Percentiles rank a stretch among this genome's conserved stretches.
Evolutionary conservation across 2,888 invertebrate genomes (phyloP).

Genomic region (Rhagonycha lutea): DNA sequence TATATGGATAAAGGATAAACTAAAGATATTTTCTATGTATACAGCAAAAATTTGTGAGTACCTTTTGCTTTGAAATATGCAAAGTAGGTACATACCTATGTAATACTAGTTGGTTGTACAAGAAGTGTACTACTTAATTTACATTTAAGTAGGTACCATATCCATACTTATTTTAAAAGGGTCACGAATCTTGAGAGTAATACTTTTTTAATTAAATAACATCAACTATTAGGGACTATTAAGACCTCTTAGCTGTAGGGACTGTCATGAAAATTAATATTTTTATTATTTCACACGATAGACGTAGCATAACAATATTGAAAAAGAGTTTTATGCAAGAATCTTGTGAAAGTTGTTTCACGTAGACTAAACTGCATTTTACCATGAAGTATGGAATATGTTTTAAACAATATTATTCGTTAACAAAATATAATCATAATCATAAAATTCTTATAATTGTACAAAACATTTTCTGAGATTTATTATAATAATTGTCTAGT

Average conservation of each 20-base stretch:
- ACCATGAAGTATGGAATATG: background rate
- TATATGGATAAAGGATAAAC: conserved; percentile 15
- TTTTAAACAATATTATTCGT: background rate
- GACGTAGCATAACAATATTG: background rate
- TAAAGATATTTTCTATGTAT: conserved; percentile 10
- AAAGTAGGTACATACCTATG: background rate
- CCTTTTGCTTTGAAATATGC: background rate
- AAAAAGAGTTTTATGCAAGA: conserved; percentile 21
- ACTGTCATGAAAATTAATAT: background rate
- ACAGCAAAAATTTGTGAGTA: conserved; percentile 17
- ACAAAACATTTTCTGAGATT: background rate
- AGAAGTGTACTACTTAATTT: background rate
- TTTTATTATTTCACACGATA: background rate
- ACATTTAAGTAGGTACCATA: background rate
- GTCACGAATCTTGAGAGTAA: background rate
- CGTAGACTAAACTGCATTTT: background rate
- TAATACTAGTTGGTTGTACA: background rate
- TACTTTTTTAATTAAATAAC: background rate
- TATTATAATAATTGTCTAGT: background rate
- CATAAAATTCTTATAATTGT: background rate
- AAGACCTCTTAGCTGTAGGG: background rate
- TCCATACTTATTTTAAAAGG: background rate
- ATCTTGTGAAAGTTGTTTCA: conserved; percentile 24
- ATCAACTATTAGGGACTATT: background rate
- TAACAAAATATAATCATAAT: too few relatives aligned